Evolutionary conservation across 2,888 invertebrate species (phyloP), one percentile per base, ranked within the genome.

Genomic region (Dynastes grantii): DNA sequence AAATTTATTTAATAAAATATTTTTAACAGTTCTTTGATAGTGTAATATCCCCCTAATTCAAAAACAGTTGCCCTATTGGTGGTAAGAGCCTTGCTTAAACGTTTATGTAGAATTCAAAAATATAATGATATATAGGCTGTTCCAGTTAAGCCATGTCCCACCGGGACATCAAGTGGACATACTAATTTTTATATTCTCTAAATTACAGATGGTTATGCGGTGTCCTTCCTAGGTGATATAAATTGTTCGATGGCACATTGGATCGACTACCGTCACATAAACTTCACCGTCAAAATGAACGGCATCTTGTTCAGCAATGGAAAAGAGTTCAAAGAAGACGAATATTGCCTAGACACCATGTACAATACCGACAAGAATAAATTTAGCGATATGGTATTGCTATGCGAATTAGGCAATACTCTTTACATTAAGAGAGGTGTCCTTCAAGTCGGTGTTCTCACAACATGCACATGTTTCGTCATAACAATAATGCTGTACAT

Each of bases 321-420:
- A 8, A 40, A 73, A 1, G 22, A 73, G 9, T 73, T 61, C 11
- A 16, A 5, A 13, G 61, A 16, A 22, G 37, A 73, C 4, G 55
- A 73, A 40, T 73, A 73, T 37, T 73, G 73, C 40, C 16, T 73
- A 8, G 73, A 73, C 22, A 73, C 61, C 9, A 61, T 73, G 73
- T 58, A 73, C 32, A 73, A 73, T 22, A 73, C 73, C 2, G 73
- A 73, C 6, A 55, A 11, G 4, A 37, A 40, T 11, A 58, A 58
- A 0, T 11, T 58, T 22, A 40, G 16, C 4, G 73, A 73, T 53
- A 40, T 73, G 40, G 37, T 73, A 1, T 22, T 73, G 58, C 40
- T 73, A 2, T 73, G 73, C 40, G 73, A 73, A 40, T 58, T 58
- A 11, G 37, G 40, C 16, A 73, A 40, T 3, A 1, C 40, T 3